These are phyloP conservation scores for Crambe crambe DNA, from an alignment of 37 sponge, comb jelly and placozoan species.

Conservation along the genomic window DNA sequence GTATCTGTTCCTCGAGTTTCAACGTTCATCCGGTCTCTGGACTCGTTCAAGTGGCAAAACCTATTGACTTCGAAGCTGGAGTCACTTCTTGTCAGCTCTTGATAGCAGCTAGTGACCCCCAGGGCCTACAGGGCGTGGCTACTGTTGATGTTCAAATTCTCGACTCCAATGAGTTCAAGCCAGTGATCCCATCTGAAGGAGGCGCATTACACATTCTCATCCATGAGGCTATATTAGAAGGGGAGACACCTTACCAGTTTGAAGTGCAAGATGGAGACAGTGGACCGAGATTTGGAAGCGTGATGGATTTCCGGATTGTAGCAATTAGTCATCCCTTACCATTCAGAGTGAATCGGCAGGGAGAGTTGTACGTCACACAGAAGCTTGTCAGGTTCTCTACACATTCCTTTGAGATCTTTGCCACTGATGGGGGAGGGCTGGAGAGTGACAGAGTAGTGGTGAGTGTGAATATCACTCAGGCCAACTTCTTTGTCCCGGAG, in stretches of 20 bases:
- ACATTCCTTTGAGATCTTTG: constrained; percentile 41
- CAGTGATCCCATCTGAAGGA: constrained; percentile 9
- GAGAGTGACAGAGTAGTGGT: constrained; percentile 32
- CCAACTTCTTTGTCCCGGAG: constrained; percentile 29
- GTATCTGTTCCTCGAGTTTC: constrained; percentile 12
- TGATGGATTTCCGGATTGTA: background rate
- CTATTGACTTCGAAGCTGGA: constrained; percentile 55
- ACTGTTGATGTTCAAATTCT: constrained; percentile 3
- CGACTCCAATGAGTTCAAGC: constrained; percentile 51
- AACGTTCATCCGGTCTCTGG: constrained; percentile 19
- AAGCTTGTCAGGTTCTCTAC: background rate
- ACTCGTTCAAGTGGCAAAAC: background rate
- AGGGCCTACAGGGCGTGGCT: background rate
- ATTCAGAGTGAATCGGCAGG: constrained; percentile 13
- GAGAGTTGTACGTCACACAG: constrained; percentile 25
- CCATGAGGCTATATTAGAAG: constrained; percentile 22
- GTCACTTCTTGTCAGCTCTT: constrained; percentile 13
- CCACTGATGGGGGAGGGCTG: constrained; percentile 56
- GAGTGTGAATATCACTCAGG: constrained; percentile 14
- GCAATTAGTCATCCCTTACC: constrained; percentile 3
- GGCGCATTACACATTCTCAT: constrained; percentile 2
- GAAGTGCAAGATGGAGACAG: constrained; percentile 48
- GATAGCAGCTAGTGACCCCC: constrained; percentile 42
- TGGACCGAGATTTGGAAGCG: constrained; percentile 32
- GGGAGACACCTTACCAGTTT: constrained; percentile 16